Evolutionary conservation across 1,140 invertebrate species (phyloP).

Genomic region (Cyphomyrmex costatus): DNA sequence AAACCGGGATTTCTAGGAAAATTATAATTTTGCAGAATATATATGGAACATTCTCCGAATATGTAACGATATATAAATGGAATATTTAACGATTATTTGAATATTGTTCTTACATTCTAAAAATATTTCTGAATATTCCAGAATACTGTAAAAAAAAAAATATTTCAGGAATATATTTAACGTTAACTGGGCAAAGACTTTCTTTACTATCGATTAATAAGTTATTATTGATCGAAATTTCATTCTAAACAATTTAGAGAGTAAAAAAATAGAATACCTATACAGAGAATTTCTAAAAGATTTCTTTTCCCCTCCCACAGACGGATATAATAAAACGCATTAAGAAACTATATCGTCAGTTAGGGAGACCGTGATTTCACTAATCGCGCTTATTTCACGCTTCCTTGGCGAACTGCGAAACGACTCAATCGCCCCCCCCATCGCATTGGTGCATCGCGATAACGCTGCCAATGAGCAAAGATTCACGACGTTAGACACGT

Average conservation of each 20-base stretch:
- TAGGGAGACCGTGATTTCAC: neutral
- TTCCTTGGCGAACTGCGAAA: constrained; percentile 23
- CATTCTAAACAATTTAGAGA: neutral
- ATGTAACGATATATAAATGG: too few species aligned
- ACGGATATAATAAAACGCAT: neutral
- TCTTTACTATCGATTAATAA: too few species aligned
- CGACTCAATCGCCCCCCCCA: constrained; percentile 31
- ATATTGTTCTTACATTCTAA: too few species aligned
- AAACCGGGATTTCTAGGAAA: too few species aligned
- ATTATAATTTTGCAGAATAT: too few species aligned
- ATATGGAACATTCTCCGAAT: too few species aligned
- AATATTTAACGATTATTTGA: too few species aligned
- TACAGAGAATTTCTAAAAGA: neutral
- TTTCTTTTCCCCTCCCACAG: neutral
- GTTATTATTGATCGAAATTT: neutral
- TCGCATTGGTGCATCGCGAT: constrained; percentile 54
- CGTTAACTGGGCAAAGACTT: too few species aligned
- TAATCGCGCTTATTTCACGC: constrained; percentile 52
- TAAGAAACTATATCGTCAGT: neutral
- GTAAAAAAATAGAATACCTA: neutral
- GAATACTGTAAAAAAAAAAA: too few species aligned
- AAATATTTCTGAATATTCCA: too few species aligned
- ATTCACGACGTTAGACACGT: constrained; percentile 48
- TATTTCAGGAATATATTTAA: too few species aligned
- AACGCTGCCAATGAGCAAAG: constrained; percentile 62